Evolutionary conservation across 1,140 invertebrate species (phyloP).

Genomic region (Nasonia vitripennis): DNA sequence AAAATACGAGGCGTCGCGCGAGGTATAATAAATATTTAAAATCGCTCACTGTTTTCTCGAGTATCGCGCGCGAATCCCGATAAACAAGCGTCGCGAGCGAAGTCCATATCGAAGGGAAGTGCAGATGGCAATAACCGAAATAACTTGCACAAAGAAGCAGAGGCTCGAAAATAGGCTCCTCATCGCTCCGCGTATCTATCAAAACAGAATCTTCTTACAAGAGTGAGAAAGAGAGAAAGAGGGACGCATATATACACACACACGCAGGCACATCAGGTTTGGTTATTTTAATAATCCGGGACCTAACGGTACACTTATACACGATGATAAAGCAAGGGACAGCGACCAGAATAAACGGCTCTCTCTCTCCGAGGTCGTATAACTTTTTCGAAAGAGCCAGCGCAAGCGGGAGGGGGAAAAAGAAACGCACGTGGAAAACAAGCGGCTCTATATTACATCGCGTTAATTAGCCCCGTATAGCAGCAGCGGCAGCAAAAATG

Average conservation of each 20-base stretch:
- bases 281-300: conserved; percentile 35
- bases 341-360: neutral
- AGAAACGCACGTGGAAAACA: neutral
- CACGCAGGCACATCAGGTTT: neutral
- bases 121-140: neutral
- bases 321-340: neutral
- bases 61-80: neutral
- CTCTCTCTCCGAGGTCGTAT: neutral
- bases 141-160: neutral
- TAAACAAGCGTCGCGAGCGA: neutral
- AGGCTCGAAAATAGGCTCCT: conserved; percentile 1
- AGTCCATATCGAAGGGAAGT: neutral
- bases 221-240: neutral
- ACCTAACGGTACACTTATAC: neutral
- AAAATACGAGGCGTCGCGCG: neutral
- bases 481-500: neutral
- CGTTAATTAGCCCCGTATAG: neutral
- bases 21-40: neutral
- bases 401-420: neutral
- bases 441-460: neutral
- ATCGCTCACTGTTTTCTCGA: neutral
- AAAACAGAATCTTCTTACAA: conserved; percentile 17
- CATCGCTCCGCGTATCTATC: neutral
- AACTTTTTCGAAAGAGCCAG: neutral
- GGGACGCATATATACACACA: no score